phyloP scores from a whole-genome alignment of 2,797 vertebrate genomes.

The Hyperoplus immaculatus region DNA sequence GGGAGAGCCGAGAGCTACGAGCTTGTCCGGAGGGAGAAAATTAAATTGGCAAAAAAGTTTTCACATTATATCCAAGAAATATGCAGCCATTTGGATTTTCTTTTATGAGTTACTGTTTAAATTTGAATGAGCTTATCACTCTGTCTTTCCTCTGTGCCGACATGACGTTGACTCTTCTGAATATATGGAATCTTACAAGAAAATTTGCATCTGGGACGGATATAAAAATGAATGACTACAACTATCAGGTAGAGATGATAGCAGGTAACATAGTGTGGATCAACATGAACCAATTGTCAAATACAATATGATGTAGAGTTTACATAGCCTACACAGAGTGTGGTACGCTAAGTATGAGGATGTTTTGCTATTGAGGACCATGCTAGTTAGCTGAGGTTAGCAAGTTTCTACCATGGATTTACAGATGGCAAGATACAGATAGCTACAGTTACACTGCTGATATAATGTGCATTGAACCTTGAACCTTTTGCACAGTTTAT shows the following conservation, averaged over 20 bases:
- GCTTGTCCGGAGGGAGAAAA: slow-evolving; percentile 39
- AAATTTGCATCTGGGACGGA: background rate
- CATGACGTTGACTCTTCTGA: background rate
- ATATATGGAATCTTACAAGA: background rate
- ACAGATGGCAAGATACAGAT: background rate
- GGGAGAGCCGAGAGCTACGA: background rate
- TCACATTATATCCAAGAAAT: slow-evolving; percentile 12
- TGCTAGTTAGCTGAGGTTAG: background rate
- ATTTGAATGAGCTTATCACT: background rate
- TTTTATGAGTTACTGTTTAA: background rate
- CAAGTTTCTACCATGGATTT: too few species aligned
- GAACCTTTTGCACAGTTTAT: background rate
- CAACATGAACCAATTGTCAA: background rate
- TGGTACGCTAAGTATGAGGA: background rate
- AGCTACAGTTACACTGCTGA: background rate
- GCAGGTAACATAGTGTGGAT: background rate
- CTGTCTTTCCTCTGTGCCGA: too few species aligned
- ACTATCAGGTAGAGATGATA: background rate
- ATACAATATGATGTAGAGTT: background rate
- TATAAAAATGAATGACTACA: background rate
- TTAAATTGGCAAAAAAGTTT: slow-evolving; percentile 42
- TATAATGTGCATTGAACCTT: too few species aligned
- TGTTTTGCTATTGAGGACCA: background rate
- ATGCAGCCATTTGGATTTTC: background rate
- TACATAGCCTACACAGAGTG: background rate